These are phyloP conservation scores for Engraulis encrasicolus DNA, from an alignment of 2,113 vertebrate genomes.

Conservation along the genomic window DNA sequence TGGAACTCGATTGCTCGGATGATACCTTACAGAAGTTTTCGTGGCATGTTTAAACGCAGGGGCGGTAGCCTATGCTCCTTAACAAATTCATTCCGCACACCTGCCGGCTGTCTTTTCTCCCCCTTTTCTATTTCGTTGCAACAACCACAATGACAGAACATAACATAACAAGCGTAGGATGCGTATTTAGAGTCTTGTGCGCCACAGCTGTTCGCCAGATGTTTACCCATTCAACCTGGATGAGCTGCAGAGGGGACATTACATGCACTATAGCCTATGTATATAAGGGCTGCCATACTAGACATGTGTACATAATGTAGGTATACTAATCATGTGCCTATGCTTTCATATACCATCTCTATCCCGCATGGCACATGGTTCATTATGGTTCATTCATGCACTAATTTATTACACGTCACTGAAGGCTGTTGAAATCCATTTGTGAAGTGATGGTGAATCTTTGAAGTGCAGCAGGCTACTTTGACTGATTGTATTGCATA, in stretches of 20 bases:
- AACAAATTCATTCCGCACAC: not conserved
- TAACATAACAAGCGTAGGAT: not conserved
- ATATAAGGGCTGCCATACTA: too few relatives aligned
- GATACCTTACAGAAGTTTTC: constrained; percentile 10
- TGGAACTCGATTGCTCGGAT: not conserved
- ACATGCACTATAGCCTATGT: too few relatives aligned
- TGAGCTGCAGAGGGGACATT: not conserved
- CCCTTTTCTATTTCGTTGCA: not conserved
- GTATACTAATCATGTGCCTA: too few relatives aligned
- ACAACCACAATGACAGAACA: not conserved
- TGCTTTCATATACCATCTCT: too few relatives aligned
- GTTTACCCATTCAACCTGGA: not conserved
- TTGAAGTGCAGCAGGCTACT: not conserved
- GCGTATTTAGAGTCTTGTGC: constrained; percentile 9
- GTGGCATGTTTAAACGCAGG: not conserved
- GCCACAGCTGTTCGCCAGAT: constrained; percentile 4
- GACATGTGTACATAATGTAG: too few relatives aligned
- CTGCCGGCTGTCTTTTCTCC: not conserved
- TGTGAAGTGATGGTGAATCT: not conserved
- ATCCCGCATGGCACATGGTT: not conserved
- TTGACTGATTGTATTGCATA: not conserved
- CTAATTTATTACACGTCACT: not conserved
- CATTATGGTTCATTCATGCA: not conserved
- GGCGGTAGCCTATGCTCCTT: not conserved
- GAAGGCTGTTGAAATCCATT: not conserved